Evolutionary conservation across 1,140 invertebrate genomes (phyloP), one percentile per base, ranked within the genome.

Genomic region (Atopsyche davidsoni): DNA sequence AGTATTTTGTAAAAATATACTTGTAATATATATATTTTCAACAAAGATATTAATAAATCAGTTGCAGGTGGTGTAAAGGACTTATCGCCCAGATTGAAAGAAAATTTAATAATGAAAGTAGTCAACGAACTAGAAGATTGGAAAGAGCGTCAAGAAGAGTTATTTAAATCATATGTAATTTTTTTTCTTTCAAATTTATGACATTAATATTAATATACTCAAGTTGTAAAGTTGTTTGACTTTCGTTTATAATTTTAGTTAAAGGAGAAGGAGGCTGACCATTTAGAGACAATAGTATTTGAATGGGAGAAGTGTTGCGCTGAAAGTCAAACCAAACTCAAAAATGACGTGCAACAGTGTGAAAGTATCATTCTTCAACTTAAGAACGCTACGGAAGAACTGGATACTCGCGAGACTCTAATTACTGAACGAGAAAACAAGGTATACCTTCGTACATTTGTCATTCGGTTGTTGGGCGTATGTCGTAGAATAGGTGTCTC

Each of bases 71-170:
- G n/a, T n/a, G n/a, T n/a, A n/a, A n/a, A n/a, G n/a, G n/a, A n/a
- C n/a, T n/a, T 48, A 48, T 48, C 46, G 7, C 46, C 46, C 10
- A 48, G 35, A 40, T 32, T 38, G 11, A 50, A 32, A 13, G 48
- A 50, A 43, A 35, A 21, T 23, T 21, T 31, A 13, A 50, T 52
- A 1, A 18, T 56, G 24, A 43, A 49, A 18, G 22, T 73, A 46
- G 66, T 74, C 14, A 67, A 75, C 24, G 73, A 76, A 51, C 59
- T 77, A 3, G 73, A 77, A 62, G 68, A 66, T 2, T 77, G 75
- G 75, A 76, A 74, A 53, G 73, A 75, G 51, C 62, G 60, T 17
- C 73, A 77, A 53, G 67, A 73, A 40, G 69, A 74, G 60, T 59
- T 73, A 41, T 76, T 74, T 57, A 65, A 58, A 54, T 46, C 34